phyloP scores from a whole-genome alignment of 1,140 invertebrate species.

The Diorhabda sublineata region DNA sequence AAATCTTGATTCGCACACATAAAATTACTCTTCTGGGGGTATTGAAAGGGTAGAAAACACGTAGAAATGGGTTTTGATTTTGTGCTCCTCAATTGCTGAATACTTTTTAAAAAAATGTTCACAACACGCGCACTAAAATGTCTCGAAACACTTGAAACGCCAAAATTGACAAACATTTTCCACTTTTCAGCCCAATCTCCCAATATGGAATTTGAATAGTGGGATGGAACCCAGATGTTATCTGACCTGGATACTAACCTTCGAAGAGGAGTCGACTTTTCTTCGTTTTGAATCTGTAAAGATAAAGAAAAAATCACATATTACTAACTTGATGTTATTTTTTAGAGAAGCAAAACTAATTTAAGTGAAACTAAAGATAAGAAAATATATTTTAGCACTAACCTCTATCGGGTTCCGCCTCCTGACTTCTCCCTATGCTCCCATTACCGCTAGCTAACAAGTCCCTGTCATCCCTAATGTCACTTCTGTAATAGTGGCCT shows the following conservation, averaged over 20 bases:
- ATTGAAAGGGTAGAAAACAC: too few relatives aligned
- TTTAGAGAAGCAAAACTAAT: neutral
- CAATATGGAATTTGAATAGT: constrained; percentile 22
- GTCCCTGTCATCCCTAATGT: constrained; percentile 41
- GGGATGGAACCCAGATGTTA: constrained; percentile 43
- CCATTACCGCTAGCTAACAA: constrained; percentile 23
- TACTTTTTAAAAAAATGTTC: too few relatives aligned
- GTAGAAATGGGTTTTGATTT: too few relatives aligned
- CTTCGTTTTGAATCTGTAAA: constrained; percentile 69
- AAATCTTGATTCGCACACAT: too few relatives aligned
- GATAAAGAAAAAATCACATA: constrained; percentile 11
- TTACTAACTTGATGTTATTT: neutral
- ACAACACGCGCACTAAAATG: constrained; percentile 2
- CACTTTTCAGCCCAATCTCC: constrained; percentile 47
- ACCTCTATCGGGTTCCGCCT: constrained; percentile 46
- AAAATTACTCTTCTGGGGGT: too few relatives aligned
- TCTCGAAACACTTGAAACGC: neutral
- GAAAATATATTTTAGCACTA: constrained; percentile 10
- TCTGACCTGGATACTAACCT: constrained; percentile 68
- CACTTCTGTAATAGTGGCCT: constrained; percentile 48
- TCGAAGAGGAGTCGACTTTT: constrained; percentile 71
- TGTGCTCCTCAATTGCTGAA: too few relatives aligned
- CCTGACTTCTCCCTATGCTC: constrained; percentile 38
- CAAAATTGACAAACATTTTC: constrained; percentile 4
- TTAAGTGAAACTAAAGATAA: neutral